Percentiles rank a stretch among this genome's conserved stretches.
These are phyloP conservation scores for Sciaenops ocellatus DNA, from an alignment of 2,797 vertebrate genomes.

Conservation along the genomic window DNA sequence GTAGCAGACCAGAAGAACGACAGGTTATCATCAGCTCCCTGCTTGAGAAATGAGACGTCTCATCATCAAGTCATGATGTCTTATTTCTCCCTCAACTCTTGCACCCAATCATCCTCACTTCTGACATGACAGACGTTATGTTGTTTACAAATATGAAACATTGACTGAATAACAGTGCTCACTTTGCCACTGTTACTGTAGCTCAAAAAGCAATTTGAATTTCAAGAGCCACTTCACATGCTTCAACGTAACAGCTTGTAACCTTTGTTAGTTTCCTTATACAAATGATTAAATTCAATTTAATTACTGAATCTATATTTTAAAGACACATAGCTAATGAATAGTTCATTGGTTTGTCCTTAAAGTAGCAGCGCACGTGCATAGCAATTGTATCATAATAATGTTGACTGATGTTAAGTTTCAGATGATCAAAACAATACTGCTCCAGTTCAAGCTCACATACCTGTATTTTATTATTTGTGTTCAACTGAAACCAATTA, in stretches of 20 bases:
- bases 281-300: neutral
- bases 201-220: neutral
- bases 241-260: neutral
- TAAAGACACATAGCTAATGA: neutral
- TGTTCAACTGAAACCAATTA: neutral
- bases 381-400: neutral
- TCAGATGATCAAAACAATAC: neutral
- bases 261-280: neutral
- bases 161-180: constrained; percentile 16
- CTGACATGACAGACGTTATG: constrained; percentile 56
- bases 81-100: constrained; percentile 64
- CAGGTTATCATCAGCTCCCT: constrained; percentile 77
- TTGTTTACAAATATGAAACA: constrained; percentile 64
- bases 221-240: neutral
- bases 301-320: neutral
- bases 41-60: constrained; percentile 77
- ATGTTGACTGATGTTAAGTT: neutral
- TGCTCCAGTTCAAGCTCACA: neutral
- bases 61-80: constrained; percentile 73
- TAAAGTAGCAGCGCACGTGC: neutral
- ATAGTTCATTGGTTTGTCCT: neutral
- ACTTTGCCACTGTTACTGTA: constrained; percentile 10
- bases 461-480: neutral
- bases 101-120: constrained; percentile 57
- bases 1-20: constrained; percentile 79